Percentiles rank a stretch among this genome's conserved stretches.
Evolutionary conservation across 2,797 vertebrate species (phyloP).

Genomic region (Cuniculus paca): DNA sequence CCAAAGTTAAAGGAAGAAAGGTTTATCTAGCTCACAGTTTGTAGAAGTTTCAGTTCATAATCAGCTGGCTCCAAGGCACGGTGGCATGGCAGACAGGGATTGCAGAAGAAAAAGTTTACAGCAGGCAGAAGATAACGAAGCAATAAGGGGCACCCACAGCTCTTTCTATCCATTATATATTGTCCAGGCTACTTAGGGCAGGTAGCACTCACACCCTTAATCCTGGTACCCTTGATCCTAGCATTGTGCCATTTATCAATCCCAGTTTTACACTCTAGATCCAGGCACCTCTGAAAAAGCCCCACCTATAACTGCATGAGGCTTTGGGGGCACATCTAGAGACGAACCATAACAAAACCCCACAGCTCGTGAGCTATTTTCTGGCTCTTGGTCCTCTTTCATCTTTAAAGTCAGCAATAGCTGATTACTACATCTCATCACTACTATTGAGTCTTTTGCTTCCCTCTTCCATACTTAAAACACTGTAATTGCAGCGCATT

Average conservation of each 20-base stretch:
- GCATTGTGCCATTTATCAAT: neutral
- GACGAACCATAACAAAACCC: neutral
- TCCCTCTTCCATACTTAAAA: constrained; percentile 35
- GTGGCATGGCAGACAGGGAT: neutral
- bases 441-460: neutral
- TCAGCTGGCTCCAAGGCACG: neutral
- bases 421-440: neutral
- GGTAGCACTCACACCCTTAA: neutral
- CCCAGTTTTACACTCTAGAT: neutral
- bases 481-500: constrained; percentile 2
- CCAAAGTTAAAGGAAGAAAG: neutral
- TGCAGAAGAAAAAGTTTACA: neutral
- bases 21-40: neutral
- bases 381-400: neutral
- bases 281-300: neutral
- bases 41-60: neutral
- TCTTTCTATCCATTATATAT: neutral
- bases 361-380: neutral
- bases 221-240: neutral
- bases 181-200: neutral
- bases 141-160: neutral
- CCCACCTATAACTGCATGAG: neutral
- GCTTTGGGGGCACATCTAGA: neutral
- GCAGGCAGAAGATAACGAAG: neutral
- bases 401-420: constrained; percentile 7